These are phyloP conservation scores for Rhyzopertha dominica DNA, from an alignment of 1,140 invertebrate species.

Conservation along the genomic window DNA sequence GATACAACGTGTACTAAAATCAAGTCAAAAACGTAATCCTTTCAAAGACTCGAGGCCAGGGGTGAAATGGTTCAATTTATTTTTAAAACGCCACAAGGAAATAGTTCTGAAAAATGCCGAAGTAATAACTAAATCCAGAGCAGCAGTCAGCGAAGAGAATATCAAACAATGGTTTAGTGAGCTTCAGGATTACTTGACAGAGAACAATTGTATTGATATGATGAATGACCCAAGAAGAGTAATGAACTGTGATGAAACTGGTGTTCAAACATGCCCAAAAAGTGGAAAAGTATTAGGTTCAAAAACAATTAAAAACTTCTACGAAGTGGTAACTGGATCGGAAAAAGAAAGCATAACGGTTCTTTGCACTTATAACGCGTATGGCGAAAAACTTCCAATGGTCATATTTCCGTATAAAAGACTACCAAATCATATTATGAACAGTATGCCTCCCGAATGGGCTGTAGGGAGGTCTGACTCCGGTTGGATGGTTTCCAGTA, in stretches of 20 bases:
- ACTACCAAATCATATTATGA: constrained; percentile 23
- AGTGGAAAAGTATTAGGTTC: constrained; percentile 30
- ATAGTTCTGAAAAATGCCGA: no score
- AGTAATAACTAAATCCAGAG: no score
- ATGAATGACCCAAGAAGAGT: constrained; percentile 27
- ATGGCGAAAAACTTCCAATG: constrained; percentile 20
- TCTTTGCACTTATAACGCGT: no score
- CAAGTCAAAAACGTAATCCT: no score
- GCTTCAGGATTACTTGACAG: no score
- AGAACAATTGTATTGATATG: no score
- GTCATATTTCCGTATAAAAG: constrained; percentile 43
- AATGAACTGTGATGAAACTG: constrained; percentile 42
- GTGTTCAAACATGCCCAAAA: constrained; percentile 36
- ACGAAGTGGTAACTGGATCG: constrained; percentile 31
- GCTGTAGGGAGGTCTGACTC: constrained; percentile 38
- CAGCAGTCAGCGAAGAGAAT: no score
- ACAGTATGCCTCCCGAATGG: constrained; percentile 29
- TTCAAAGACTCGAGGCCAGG: no score
- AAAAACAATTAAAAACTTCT: constrained; percentile 37
- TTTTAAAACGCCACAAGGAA: no score
- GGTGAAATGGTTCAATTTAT: no score
- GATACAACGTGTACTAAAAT: no score
- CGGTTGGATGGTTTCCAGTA: constrained; percentile 44
- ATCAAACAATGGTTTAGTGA: no score
- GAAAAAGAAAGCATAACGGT: constrained; percentile 38